Conservation (phyloP, 2,888 invertebrate genomes). For the Leptopilina myrica region DNA sequence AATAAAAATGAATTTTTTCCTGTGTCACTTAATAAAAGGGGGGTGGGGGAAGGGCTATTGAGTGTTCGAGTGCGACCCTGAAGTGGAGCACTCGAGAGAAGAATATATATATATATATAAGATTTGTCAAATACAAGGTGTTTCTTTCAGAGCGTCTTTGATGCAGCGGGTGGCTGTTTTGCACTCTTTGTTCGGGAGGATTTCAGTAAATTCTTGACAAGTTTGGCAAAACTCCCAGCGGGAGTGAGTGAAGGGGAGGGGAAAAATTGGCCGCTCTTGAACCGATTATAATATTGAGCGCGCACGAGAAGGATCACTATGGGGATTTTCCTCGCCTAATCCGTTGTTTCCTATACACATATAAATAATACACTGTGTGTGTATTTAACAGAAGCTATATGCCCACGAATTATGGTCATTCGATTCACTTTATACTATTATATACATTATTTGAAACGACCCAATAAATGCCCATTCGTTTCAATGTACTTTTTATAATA, state of each 20-base stretch:
- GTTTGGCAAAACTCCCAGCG: constrained; percentile 73
- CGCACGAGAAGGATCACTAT: constrained; percentile 52
- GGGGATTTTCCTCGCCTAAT: constrained; percentile 55
- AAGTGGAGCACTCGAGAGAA: constrained; percentile 45
- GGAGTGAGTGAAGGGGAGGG: constrained; percentile 44
- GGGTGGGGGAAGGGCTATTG: constrained; percentile 24
- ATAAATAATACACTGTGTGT: constrained; percentile 1
- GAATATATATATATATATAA: constrained; percentile 12
- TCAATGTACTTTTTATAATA: constrained; percentile 31
- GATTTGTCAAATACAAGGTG: constrained; percentile 40
- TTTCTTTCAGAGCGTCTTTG: constrained; percentile 42
- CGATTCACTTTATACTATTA: constrained; percentile 12
- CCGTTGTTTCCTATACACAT: constrained; percentile 53
- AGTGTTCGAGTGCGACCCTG: constrained; percentile 28
- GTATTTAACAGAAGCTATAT: constrained; percentile 24
- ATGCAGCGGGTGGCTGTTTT: constrained; percentile 55
- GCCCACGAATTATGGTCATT: neutral
- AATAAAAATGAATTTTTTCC: no score
- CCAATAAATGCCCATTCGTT: constrained; percentile 50
- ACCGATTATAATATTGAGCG: constrained; percentile 48
- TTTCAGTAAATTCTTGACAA: constrained; percentile 61
- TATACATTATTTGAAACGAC: constrained; percentile 45
- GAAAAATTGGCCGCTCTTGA: constrained; percentile 51
- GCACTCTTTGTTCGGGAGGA: constrained; percentile 54
- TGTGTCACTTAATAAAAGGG: no score